Conservation (phyloP, 1,140 invertebrate genomes). For the Sycobia sp. region DNA sequence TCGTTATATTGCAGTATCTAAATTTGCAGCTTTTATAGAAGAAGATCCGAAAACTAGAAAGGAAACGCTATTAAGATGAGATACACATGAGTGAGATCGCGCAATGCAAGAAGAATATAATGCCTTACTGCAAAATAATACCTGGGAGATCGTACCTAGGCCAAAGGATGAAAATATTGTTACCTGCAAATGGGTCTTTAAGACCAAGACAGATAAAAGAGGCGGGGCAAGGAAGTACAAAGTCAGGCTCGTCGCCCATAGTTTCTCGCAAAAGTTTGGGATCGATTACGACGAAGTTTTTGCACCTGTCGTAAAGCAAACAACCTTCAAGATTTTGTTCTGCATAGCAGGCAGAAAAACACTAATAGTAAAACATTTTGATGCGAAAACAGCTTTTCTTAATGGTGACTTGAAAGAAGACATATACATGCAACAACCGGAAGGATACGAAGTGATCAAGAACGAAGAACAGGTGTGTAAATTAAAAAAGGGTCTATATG, state of each 20-base stretch:
- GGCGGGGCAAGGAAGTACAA: constrained; percentile 6
- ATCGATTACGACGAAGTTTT: constrained; percentile 2
- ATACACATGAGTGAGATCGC: not conserved
- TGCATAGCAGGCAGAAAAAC: constrained; percentile 21
- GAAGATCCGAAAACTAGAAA: not conserved
- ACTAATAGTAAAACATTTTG: constrained; percentile 45
- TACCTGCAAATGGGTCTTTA: constrained; percentile 32
- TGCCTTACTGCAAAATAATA: not conserved
- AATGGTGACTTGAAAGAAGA: constrained; percentile 50
- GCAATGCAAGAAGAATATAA: constrained; percentile 6
- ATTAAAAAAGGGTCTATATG: constrained; percentile 53
- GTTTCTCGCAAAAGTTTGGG: constrained; percentile 24
- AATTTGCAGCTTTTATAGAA: not conserved
- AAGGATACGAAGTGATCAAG: constrained; percentile 44
- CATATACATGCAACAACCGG: constrained; percentile 53
- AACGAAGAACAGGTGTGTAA: constrained; percentile 37
- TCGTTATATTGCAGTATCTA: not conserved
- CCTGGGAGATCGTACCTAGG: not conserved
- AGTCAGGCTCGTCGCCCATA: constrained; percentile 35
- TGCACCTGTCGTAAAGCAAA: constrained; percentile 4
- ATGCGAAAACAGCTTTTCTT: constrained; percentile 54
- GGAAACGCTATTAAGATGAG: not conserved
- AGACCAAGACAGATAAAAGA: constrained; percentile 21
- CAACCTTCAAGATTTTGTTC: not conserved
- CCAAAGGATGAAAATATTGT: constrained; percentile 8